Base-by-base conservation (phyloP, 2,113 vertebrate species). In the Helogale parvula region DNA sequence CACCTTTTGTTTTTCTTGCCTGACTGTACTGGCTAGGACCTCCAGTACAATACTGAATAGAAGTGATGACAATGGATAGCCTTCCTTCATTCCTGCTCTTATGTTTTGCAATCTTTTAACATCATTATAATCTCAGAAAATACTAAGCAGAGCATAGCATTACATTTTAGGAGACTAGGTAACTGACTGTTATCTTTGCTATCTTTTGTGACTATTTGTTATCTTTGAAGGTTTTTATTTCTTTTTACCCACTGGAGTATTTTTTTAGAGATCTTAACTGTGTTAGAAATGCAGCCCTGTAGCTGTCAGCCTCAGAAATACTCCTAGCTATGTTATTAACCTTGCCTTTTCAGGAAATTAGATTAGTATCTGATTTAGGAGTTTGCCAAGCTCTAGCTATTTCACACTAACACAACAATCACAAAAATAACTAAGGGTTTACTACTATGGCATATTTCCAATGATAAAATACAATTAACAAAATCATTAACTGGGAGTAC, bases 341-440 rank as follows among this genome's bases (percentile, higher is more conserved):
- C 68, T 71, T 83, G 23, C 23, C 66, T 50, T 96, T 89, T 71
- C 54, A 92, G 68, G 88, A 92, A 88, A 60, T 57, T 54, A 81
- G 83, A 88, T 60, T 88, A 87, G 35, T 57, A 91, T 68, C 33
- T 88, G 35, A 96, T n/a, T 33, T 77, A 27, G 33, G 57, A n/a
- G 60, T 77, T 60, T 96, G 50, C 15, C 25, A 94, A 35, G 35
- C 66, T 89, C 38, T 68, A 68, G 54, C 45, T 86, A 87, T 65
- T 81, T 76, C 31, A 69, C 31, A 74, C 31, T 87, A 96, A 86
- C 23, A 87, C 15, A 54, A 88, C 19, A 74, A 88, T 60, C 50
- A 68, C 29, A 88, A 88, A 94, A 83, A 90, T 68, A 82, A 91
- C 45, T 25, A 90, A 89, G n/a, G 52, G 33, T n/a, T 81, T 83